phyloP scores from a whole-genome alignment of 2,888 invertebrate genomes.

The Apodemia duryi region DNA sequence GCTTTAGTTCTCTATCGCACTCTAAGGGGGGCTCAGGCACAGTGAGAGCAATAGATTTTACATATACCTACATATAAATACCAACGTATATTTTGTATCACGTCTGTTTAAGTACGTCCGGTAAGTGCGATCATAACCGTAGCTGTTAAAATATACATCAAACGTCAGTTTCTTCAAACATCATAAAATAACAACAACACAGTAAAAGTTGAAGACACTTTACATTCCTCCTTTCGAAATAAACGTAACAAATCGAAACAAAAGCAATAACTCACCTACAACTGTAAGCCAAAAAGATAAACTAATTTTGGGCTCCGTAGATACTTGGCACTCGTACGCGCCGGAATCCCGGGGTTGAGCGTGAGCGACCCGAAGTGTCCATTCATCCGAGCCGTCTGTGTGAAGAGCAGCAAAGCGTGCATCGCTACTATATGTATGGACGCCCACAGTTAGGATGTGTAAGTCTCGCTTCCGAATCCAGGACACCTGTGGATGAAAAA shows the following conservation, averaged over 20 bases:
- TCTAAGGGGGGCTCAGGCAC: no score
- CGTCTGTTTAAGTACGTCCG: no score
- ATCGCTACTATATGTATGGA: constrained; percentile 84
- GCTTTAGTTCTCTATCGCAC: no score
- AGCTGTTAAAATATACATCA: no score
- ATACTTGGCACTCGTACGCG: constrained; percentile 95
- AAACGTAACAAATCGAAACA: neutral
- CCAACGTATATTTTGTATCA: no score
- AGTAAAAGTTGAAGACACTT: no score
- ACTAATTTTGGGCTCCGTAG: constrained; percentile 95
- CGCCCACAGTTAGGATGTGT: constrained; percentile 83
- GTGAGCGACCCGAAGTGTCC: constrained; percentile 79
- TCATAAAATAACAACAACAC: no score
- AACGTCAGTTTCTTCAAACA: no score
- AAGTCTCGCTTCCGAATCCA: constrained; percentile 93
- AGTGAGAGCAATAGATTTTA: no score
- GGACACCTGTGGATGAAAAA: constrained; percentile 82
- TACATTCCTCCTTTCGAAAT: neutral
- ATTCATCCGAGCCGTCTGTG: constrained; percentile 82
- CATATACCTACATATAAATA: no score
- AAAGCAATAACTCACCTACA: constrained; percentile 81
- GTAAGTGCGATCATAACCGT: no score
- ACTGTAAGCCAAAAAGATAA: constrained; percentile 85
- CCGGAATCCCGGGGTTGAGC: constrained; percentile 89
- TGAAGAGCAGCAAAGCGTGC: constrained; percentile 83